Evolutionary conservation across 2,888 invertebrate species (phyloP), one percentile per base, ranked within the genome.

Genomic region (Folsomia manolachei): DNA sequence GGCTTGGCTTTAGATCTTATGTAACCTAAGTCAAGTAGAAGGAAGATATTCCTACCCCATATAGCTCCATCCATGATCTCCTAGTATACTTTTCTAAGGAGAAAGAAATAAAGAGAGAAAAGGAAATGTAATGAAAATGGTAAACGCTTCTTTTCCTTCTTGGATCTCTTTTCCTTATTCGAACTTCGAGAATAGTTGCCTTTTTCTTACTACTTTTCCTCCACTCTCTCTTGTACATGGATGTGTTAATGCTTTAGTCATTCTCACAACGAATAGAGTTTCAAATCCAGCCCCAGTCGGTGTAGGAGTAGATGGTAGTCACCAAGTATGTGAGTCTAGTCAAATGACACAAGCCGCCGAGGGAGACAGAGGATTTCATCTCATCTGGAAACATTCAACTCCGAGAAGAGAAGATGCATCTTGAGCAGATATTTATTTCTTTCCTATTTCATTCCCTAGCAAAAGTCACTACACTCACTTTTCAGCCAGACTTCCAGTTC

Each of bases 321-420:
- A 39, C 56, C 56, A 56, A 56, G 19, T 19, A 19, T 7, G 56
- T 18, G 19, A 14, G 56, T 18, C 19, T 4, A 56, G 56, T 56
- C 65, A 60, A 67, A 67, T 67, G 56, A 56, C 18, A n/a, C 1
- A 53, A 67, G 65, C 7, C 39, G 23, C 52, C 52, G 52, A 21
- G 65, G 52, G 52, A 66, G 65, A 66, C 65, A 52, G 65, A 52
- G 67, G 67, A 67, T 56, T 67, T 67, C 67, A 67, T 56, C 56
- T 67, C 67, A 67, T 67, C 25, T 56, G 67, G 67, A 67, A 67
- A 67, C 56, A 67, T 67, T 67, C 67, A 56, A n/a, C 67, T 67
- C 67, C 56, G n/a, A 27, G 64, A 60, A 39, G 39, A 39, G 39
- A 39, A 66, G 52, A 67, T 67, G 67, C 60, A 67, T 67, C 27